Evolutionary conservation across 2,113 vertebrate species (phyloP), one percentile per base, ranked within the genome.

Genomic region (Chascanopsetta lugubris): DNA sequence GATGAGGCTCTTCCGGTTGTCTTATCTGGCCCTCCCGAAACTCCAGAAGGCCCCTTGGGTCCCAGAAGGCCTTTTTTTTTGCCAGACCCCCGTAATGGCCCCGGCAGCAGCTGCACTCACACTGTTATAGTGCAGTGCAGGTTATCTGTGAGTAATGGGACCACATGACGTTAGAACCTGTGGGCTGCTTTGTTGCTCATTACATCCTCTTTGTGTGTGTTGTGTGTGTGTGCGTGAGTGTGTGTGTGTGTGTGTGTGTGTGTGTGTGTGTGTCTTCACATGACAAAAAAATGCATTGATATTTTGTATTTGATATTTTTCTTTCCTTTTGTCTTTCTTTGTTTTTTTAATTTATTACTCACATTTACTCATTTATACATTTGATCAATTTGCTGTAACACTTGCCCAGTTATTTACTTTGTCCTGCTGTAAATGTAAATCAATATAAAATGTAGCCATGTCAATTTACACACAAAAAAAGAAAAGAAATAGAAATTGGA

Each of bases 11-110:
- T 74, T 83, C 67, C 72, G 49, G 48, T 69, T 65, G 48, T 77
- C 73, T 81, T 84, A 85, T 87, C 74, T 59, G 48, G 25, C 25
- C 15, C 40, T 22, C 27, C 13, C 21, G 46, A 72, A 77, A 73
- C 38, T 69, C 47, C 46, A 57, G 77, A 86, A 76, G 71, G 73
- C 69, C 64, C 63, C 64, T 26, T 30, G 20, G 15, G 24, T 74
- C 74, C 58, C 12, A 79, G 15, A 51, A 30, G 25, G n/a, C 26
- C 55, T 75, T 61, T 75, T 36, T 51, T 75, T 61, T 75, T 36
- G 40, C 34, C 27, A 49, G 74, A 72, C 80, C 82, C 75, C 63
- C 61, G 24, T 46, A 64, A 57, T 40, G 58, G 64, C 32, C 50
- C 3, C 59, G n/a, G n/a, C 34, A 58, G 17, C 21, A 40, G 57